Base-by-base conservation (phyloP, 2,888 invertebrate genomes). In the Schizotus pectinicornis region DNA sequence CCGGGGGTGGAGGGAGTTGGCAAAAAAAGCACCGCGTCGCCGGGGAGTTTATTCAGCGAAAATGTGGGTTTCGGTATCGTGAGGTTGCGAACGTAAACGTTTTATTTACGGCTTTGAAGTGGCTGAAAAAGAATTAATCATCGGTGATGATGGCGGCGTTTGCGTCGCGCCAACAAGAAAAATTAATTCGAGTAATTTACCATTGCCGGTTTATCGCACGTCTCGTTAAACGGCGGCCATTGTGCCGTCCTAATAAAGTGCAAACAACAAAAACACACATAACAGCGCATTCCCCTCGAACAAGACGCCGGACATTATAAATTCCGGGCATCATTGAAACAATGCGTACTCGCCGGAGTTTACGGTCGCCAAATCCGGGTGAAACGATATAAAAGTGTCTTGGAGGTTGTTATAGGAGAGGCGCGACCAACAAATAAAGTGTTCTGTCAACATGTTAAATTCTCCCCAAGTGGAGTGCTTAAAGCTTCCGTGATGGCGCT, bases 281-380 rank as follows among this genome's bases (percentile, higher is more conserved):
- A 43, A 47, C 42, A 56, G 48, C 33, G 55, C 55, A 56, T 56
- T 56, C 55, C 49, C 35, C 37, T 48, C 55, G 55, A 49, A 49
- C 49, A 47, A 42, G 55, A 49, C 49, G n/a, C 33, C 41, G 39
- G 53, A 52, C 42, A 43, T 14, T 56, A 56, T 49, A 56, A 48
- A 56, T 56, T 56, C 55, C 49, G 37, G 14, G 38, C 46, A 35
- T 35, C 11, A 22, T 22, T 5, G 22, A 22, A 22, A 22, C 5
- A 35, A 56, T 48, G 31, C 32, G 30, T n/a, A 31, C 8, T 37
- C 9, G 31, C 34, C 11, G 36, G 42, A 42, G 30, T 58, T 56
- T 58, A 58, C 53, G 39, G 58, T 57, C 57, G 42, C 47, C 52
- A 52, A 57, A 57, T 57, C 57, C 57, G 30, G 35, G 38, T n/a